Evolutionary conservation across 1,140 invertebrate genomes (phyloP).

Genomic region (Achroia grisella): DNA sequence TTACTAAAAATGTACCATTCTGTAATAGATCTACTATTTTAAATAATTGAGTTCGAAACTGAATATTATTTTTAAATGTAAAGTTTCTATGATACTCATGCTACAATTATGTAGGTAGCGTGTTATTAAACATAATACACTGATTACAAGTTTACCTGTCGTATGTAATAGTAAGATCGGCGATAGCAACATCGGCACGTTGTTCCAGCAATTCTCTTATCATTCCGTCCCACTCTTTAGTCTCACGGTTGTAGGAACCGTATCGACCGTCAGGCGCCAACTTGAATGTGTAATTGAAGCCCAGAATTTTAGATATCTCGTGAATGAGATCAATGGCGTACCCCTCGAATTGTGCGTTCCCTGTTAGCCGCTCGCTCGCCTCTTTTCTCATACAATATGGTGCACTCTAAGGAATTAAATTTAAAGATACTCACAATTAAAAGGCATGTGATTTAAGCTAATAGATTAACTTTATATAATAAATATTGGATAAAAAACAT

Average conservation of each 20-base stretch:
- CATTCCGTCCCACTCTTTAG: slow-evolving; percentile 95
- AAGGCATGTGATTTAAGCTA: too few relatives aligned
- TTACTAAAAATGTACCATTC: too few relatives aligned
- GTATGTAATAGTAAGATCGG: slow-evolving; percentile 95
- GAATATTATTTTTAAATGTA: too few relatives aligned
- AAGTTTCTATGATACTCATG: too few relatives aligned
- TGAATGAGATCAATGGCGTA: slow-evolving; percentile 91
- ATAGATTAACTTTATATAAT: too few relatives aligned
- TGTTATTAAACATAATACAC: too few relatives aligned
- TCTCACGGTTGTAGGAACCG: slow-evolving; percentile 84
- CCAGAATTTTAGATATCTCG: slow-evolving; percentile 89
- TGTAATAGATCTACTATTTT: too few relatives aligned
- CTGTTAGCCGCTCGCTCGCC: slow-evolving; percentile 84
- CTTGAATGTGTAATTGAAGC: slow-evolving; percentile 92
- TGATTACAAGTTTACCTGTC: slow-evolving; percentile 71
- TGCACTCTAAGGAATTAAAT: slow-evolving; percentile 79
- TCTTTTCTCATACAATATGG: slow-evolving; percentile 94
- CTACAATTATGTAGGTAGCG: too few relatives aligned
- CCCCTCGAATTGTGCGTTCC: slow-evolving; percentile 92
- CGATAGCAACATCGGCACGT: slow-evolving; percentile 93
- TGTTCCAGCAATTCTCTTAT: slow-evolving; percentile 92
- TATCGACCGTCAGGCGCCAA: slow-evolving; percentile 88
- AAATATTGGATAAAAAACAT: too few relatives aligned
- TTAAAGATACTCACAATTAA: slow-evolving; percentile 10
- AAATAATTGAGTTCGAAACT: too few relatives aligned